Evolutionary conservation across 2,113 vertebrate species (phyloP).

Genomic region (Turdus rufiventris): DNA sequence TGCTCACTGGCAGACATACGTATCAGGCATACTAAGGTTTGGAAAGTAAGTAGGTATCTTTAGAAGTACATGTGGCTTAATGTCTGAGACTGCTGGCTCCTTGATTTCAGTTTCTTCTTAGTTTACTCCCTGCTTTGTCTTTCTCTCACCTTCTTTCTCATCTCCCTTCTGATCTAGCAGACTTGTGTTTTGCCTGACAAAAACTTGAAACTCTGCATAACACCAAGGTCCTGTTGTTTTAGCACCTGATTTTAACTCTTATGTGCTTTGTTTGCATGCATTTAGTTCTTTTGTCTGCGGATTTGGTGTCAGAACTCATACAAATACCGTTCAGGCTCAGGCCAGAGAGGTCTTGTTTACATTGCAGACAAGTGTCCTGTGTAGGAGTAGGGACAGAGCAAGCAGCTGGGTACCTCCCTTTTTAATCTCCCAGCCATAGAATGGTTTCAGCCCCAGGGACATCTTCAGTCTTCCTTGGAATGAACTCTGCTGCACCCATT

Average conservation of each 20-base stretch:
- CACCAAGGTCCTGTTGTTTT: background rate
- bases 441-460: background rate
- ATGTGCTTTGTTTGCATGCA: background rate
- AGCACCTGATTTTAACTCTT: background rate
- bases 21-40: conserved; percentile 91
- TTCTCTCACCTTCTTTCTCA: background rate
- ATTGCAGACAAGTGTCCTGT: background rate
- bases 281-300: background rate
- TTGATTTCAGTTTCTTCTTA: background rate
- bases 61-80: background rate
- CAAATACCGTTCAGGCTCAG: background rate
- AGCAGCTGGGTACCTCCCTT: background rate
- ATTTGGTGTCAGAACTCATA: background rate
- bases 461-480: background rate
- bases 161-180: background rate
- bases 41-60: conserved; percentile 83
- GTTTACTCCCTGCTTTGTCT: background rate
- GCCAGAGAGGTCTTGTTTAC: background rate
- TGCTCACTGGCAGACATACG: conserved; percentile 98
- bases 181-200: background rate
- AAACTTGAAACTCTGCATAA: background rate
- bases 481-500: background rate
- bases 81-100: background rate
- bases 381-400: background rate
- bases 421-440: background rate